Evolutionary conservation across 2,797 vertebrate genomes (phyloP).

Genomic region (Odontamblyopus lacepedii): DNA sequence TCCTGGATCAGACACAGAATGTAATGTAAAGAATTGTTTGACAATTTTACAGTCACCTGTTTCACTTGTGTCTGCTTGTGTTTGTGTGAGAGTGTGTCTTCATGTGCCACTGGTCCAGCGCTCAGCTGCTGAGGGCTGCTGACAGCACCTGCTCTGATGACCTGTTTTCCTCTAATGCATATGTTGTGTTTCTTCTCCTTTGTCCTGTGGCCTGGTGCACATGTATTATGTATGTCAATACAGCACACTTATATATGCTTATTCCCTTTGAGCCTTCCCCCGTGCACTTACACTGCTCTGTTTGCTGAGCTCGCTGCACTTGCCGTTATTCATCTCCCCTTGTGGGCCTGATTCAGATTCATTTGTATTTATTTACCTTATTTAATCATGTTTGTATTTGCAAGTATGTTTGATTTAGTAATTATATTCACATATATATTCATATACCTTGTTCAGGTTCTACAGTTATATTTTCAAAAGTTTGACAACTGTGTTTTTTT

Average conservation of each 20-base stretch:
- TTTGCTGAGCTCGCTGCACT: constrained; percentile 31
- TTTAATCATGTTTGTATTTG: neutral
- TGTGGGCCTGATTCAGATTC: constrained; percentile 4
- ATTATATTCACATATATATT: too few relatives aligned
- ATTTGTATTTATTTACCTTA: neutral
- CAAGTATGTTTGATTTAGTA: neutral
- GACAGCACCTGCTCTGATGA: constrained; percentile 53
- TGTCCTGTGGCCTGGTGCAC: constrained; percentile 35
- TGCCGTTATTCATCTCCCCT: neutral
- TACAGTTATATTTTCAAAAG: neutral
- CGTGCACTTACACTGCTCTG: constrained; percentile 41
- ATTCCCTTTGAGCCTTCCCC: constrained; percentile 31
- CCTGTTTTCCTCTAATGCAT: constrained; percentile 34
- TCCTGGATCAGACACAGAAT: too few relatives aligned
- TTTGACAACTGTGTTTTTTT: too few relatives aligned
- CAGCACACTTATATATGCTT: constrained; percentile 21
- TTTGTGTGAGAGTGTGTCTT: constrained; percentile 9
- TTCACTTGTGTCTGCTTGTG: neutral
- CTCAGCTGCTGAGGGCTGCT: constrained; percentile 15
- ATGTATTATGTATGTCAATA: constrained; percentile 56
- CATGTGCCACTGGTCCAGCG: constrained; percentile 9
- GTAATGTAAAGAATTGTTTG: too few relatives aligned
- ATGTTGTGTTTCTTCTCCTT: constrained; percentile 44
- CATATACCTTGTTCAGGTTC: neutral
- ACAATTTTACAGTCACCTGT: neutral